Evolutionary conservation across 1,140 invertebrate species (phyloP), one percentile per base, ranked within the genome.

Genomic region (Mesaphorura yosii): DNA sequence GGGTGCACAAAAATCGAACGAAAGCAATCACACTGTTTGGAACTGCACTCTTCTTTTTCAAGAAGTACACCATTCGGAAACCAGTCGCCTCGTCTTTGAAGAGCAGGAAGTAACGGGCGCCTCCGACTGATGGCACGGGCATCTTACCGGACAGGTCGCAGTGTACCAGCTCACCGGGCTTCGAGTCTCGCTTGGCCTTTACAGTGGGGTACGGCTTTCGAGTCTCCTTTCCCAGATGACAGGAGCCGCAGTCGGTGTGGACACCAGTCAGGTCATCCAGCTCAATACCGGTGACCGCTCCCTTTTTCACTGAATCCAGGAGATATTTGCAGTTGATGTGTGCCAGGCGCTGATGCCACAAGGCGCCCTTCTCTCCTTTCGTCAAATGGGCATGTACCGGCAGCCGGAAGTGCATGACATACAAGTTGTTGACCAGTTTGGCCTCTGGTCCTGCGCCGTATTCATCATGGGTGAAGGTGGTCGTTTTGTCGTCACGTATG

Each of bases 91-190:
- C 68, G 59, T 74, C 71, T 39, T 70, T 73, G 4, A 73, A 60
- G 4, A 62, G 17, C 5, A 71, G 38, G 42, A 69, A 70, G 51
- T 68, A 72, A 46, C 59, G 57, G 0, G 62, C 17, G 1, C 67
- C 65, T 14, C 64, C 62, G 19, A 68, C 22, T 1, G 69, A 72
- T 15, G 45, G 48, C 17, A 48, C 55, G 26, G 68, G 55, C 64
- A 75, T 72, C 15, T 70, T 69, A 1, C 71, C 71, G 51, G 69
- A 70, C 0, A 71, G 58, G 65, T 75, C 71, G 1, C 55, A 53
- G 54, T 66, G 62, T 37, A 66, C 51, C 7, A 64, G 10, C 57
- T 66, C 64, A 17, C 63, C 37, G n/a, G 46, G 28, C 22, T 40
- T 48, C 22, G 48, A 45, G 7, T 27, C 54, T 46, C 26, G 25